A percentile compares a stretch with the other conserved stretches of the same genome.
Conservation (phyloP, 2,113 vertebrate species). For the Todiramphus chloris region DNA sequence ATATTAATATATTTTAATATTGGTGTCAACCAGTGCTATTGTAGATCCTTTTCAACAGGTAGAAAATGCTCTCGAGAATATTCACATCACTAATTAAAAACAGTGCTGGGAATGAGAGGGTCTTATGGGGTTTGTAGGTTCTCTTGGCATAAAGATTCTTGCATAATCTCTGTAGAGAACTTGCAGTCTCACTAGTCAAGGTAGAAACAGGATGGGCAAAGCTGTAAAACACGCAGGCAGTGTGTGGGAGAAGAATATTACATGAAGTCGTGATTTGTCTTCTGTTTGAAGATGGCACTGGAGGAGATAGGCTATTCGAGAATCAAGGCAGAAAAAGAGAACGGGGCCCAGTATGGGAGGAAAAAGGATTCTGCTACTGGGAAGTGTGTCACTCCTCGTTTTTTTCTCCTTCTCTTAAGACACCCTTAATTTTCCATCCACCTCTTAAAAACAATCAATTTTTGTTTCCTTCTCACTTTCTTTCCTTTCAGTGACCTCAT, state of each 20-base stretch:
- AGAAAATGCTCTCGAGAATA: neutral
- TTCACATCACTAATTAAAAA: neutral
- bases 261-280: constrained; percentile 34
- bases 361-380: neutral
- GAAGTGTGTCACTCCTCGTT: neutral
- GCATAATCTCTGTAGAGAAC: constrained; percentile 8
- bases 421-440: neutral
- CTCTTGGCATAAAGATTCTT: constrained; percentile 1
- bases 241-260: constrained; percentile 36
- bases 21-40: neutral
- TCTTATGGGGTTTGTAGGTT: constrained; percentile 4
- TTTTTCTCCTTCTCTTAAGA: neutral
- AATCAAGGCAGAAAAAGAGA: neutral
- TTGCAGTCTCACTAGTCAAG: constrained; percentile 13
- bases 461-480: neutral
- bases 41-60: constrained; percentile 3
- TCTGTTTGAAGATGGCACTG: neutral
- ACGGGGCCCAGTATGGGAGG: neutral
- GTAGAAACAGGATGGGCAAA: constrained; percentile 2
- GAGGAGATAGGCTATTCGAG: neutral
- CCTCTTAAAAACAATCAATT: neutral
- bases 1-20: neutral
- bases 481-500: neutral
- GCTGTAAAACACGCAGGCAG: constrained; percentile 9
- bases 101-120: neutral